Evolutionary conservation across 92 coral and sea anemone species (phyloP), one percentile per base, ranked within the genome.

Genomic region (Porites rus): DNA sequence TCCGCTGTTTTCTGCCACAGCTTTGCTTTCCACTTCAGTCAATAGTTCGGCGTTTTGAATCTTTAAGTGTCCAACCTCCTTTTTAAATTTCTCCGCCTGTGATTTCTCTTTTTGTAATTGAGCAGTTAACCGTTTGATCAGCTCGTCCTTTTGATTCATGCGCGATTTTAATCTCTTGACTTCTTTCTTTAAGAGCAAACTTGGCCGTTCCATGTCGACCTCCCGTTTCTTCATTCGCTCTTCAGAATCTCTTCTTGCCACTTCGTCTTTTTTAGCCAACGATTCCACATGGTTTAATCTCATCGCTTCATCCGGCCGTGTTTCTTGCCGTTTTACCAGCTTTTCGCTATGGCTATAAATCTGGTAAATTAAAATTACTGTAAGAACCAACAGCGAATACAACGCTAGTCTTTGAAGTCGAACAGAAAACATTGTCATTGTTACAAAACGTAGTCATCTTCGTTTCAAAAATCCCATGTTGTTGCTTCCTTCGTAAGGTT

Each of bases 381-480:
- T 81, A 72, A 88, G 43, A 21, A 79, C 50, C 2, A 86, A 61
- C 67, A 90, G 79, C 17, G 86, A 59, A 84, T 92, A 94, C 19
- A 93, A 51, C 4, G 88, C 88, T 10, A 84, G 65, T 74, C 98
- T 86, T 67, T 90, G 96, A 72, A 94, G 74, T 74, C 90, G 89
- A 75, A 93, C 72, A 63, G 98, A 92, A 62, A 90, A 81, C 50
- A 91, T 70, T n/a, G 88, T 95, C 98, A 94, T 94, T 75, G 70
- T 59, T 77, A 60, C 10, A 51, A 54, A 24, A 46, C 76, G 8
- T 28, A 56, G 65, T 77, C 71, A 72, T 81, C 73, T 80, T 87
- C 43, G 74, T 38, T 65, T 67, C 56, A 51, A 20, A 52, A 28
- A 51, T 81, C 54, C 83, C 31, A 63, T 65, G 0, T 38, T 38